Base-by-base conservation (phyloP, 2,888 invertebrate species). In the Drosophila yooni region DNA sequence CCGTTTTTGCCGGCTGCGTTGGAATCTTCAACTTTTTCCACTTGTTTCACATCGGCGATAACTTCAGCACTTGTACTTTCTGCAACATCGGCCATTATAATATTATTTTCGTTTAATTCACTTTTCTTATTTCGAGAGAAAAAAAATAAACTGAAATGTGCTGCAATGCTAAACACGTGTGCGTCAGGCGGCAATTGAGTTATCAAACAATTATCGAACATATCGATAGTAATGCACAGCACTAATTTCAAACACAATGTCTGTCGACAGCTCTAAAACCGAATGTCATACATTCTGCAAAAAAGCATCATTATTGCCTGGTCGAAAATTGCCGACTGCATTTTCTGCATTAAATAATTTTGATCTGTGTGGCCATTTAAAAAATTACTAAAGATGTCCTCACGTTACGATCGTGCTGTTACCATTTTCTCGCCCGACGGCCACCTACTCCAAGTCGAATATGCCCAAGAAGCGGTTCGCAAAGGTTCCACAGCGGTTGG, bases 401-500 rank as follows among this genome's bases (percentile, higher is more conserved):
- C 97, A 72, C 95, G 97, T 91, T 99, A 99, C 94, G 99, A 99
- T 94, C 96, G 99, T 94, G 99, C 99, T 91, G 99, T 99, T 91
- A 99, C 99, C 74, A 99, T 99, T 87, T 99, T 99, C 94, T 99
- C 99, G 18, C 99, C 99, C 8, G 99, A 99, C 94, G 99, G 99
- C 8, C 99, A 99, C 95, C 95, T 99, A 82, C 96, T 99, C 88
- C 99, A 99, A 95, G 99, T 99, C 15, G 99, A 99, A 95, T 99
- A 99, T 94, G 99, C 99, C 40, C 99, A 99, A 94, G 99, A 99
- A 95, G 99, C 99, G 50, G 99, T 99, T 40, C 97, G 99, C 83
- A 99, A 99, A 94, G 99, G 99, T 77, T 99, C 99, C n/a, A 99
- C 99, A 64, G 99, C 99, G 92, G 99, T 99, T 77, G 99, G 99